phyloP scores from a whole-genome alignment of 2,797 vertebrate species.

The Leptoclinus maculatus region DNA sequence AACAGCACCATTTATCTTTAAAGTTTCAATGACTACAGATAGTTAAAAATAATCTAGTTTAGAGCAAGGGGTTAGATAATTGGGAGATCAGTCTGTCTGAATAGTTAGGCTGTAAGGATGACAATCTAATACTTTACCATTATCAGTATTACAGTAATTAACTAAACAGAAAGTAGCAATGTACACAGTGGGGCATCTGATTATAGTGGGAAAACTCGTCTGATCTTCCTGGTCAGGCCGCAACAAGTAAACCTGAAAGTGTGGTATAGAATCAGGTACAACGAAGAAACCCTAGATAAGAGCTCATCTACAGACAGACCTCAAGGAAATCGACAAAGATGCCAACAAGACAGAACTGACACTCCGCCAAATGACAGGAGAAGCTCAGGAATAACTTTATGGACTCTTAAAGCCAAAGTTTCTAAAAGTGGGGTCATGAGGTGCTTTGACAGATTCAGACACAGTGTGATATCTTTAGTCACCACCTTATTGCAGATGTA shows the following conservation, averaged over 20 bases:
- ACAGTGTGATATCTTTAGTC: background rate
- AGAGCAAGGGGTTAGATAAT: background rate
- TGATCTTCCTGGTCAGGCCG: constrained; percentile 7
- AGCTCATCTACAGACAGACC: constrained; percentile 3
- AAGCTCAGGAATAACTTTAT: background rate
- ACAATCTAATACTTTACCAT: background rate
- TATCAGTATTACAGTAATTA: constrained; percentile 35
- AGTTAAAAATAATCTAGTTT: background rate
- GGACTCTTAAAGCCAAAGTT: background rate
- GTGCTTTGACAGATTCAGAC: background rate
- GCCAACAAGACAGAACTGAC: background rate
- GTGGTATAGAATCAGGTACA: background rate
- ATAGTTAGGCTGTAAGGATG: background rate
- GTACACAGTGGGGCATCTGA: constrained; percentile 19
- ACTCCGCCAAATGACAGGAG: background rate
- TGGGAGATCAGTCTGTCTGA: background rate
- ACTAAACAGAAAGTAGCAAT: constrained; percentile 24
- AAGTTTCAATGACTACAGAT: background rate
- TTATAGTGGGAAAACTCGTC: constrained; percentile 14
- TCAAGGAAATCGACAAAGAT: background rate
- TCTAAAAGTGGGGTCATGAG: background rate
- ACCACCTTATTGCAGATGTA: constrained; percentile 1
- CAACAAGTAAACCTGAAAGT: constrained; percentile 4
- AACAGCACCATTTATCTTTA: background rate
- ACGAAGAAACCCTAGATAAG: background rate